These are phyloP conservation scores for Channa argus DNA, from an alignment of 2,113 vertebrate genomes.

Conservation along the genomic window DNA sequence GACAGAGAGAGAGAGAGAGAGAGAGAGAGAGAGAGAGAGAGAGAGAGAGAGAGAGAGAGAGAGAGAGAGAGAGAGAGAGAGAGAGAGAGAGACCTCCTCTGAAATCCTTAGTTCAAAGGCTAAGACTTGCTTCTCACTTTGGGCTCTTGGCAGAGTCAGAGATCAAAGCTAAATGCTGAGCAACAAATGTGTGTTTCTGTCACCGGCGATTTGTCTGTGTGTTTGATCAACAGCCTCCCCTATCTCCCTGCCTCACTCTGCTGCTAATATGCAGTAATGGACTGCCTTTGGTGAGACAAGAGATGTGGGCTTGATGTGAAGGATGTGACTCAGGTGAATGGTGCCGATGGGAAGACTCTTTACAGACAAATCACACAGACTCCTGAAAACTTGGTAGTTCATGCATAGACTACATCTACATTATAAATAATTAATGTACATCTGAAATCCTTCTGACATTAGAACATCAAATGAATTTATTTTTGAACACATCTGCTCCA, in stretches of 20 bases:
- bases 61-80: background rate
- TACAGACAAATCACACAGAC: constrained; percentile 47
- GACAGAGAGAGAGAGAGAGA: constrained; percentile 12
- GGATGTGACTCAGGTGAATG: constrained; percentile 71
- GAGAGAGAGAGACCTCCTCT: constrained; percentile 54
- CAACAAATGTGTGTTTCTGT: constrained; percentile 83
- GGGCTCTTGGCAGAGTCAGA: constrained; percentile 70
- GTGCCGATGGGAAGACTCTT: constrained; percentile 60
- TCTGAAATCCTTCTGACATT: constrained; percentile 13
- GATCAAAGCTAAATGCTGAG: constrained; percentile 81
- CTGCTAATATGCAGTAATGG: constrained; percentile 81
- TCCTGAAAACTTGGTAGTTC: constrained; percentile 29
- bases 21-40: constrained; percentile 41
- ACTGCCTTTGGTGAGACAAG: constrained; percentile 75
- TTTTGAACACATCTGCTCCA: constrained; percentile 7
- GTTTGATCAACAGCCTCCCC: constrained; percentile 81
- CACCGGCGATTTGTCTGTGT: constrained; percentile 78
- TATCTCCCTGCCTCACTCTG: constrained; percentile 74
- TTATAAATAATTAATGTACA: constrained; percentile 17
- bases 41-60: constrained; percentile 18
- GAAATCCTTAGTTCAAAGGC: constrained; percentile 79
- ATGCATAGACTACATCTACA: background rate
- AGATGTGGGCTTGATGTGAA: constrained; percentile 68
- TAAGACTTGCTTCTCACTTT: constrained; percentile 66
- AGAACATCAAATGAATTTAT: background rate